Evolutionary conservation across 1,140 invertebrate genomes (phyloP), one percentile per base, ranked within the genome.

Genomic region (Calliopsis andreniformis): DNA sequence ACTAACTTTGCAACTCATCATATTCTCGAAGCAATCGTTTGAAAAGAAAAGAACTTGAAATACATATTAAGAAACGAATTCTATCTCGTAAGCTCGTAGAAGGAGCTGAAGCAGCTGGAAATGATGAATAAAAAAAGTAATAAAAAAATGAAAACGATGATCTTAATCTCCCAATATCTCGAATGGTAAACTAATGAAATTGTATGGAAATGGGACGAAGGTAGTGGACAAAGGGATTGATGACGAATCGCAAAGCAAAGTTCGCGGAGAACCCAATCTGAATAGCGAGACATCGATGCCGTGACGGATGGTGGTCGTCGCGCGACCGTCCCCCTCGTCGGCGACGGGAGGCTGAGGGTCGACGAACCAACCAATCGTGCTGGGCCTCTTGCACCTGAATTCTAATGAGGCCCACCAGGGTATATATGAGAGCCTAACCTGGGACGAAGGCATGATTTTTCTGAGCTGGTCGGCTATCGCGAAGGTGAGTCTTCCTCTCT

Each of bases 281-380:
- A 28, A 2, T 16, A n/a, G 28, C 16, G 23, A 30, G 35, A 25
- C 16, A 43, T 12, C 16, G 18, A 7, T 12, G 32, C 53, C 47
- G 20, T 63, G 80, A 80, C 20, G 63, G 30, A 78, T 69, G 53
- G 18, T 32, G 42, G 30, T 67, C 28, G 55, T 16, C 32, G 23
- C 39, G 30, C n/a, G 63, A 49, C 8, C 10, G 12, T 18, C 53
- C 69, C 49, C 45, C 51, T 75, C 49, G 53, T 69, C 20, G 47
- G 58, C 61, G 68, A 83, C 80, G 85, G 80, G 84, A 87, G 86
- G 76, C 82, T 87, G 77, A 86, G 84, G 90, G 89, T 91, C 89
- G 89, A 87, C 88, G 90, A 91, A 90, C 91, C 84, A 89, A 75
- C 91, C 90, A 92, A 92, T 91, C 87, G 82, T 86, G 79, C 76